Evolutionary conservation across 1,140 invertebrate species (phyloP).

Genomic region (Nasonia longicornis): DNA sequence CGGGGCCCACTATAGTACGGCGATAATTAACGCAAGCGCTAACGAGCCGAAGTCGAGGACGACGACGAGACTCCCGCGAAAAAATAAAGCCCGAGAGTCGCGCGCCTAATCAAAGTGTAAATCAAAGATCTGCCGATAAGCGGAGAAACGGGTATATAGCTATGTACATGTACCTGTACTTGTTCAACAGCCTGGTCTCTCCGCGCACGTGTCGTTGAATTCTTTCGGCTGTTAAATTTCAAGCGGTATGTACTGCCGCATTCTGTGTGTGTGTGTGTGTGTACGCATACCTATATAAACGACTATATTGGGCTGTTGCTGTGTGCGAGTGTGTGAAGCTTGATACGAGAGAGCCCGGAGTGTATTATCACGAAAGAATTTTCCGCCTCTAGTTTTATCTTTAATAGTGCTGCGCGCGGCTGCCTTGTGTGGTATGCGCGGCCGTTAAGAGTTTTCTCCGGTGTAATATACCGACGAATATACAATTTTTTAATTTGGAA

Average conservation of each 20-base stretch:
- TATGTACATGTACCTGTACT: neutral
- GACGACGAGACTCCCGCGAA: neutral
- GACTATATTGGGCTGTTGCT: neutral
- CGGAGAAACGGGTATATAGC: neutral
- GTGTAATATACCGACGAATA: no score
- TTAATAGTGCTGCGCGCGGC: neutral
- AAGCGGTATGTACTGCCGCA: neutral
- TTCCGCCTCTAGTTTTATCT: neutral
- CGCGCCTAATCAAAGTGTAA: slow-evolving; percentile 31
- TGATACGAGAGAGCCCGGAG: neutral
- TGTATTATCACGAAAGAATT: neutral
- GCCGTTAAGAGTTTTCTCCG: neutral
- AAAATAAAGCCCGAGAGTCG: neutral
- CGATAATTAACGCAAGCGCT: slow-evolving; percentile 29
- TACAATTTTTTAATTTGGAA: no score
- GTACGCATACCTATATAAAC: neutral
- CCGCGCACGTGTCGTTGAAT: no score
- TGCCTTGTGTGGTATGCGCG: neutral
- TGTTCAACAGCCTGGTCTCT: neutral
- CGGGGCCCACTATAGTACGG: neutral
- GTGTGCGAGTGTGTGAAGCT: neutral
- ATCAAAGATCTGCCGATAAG: slow-evolving; percentile 30
- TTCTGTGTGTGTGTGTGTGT: neutral
- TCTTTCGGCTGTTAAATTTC: neutral
- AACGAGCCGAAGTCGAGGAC: neutral